phyloP scores from a whole-genome alignment of 2,113 vertebrate genomes.

The Hippocampus comes region DNA sequence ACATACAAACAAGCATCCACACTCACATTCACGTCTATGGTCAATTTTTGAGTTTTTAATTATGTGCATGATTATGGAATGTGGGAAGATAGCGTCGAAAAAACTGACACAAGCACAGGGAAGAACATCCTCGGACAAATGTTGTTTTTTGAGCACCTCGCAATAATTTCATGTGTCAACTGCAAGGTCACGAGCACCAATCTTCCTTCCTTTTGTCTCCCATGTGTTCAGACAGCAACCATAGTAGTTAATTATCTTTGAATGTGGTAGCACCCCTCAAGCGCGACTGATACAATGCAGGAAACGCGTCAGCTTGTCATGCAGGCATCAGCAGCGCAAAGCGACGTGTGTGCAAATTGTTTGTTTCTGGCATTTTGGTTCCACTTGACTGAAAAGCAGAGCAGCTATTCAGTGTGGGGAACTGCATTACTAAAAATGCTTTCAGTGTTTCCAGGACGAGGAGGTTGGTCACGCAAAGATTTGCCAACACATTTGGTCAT shows the following conservation, averaged over 20 bases:
- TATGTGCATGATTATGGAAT: too few relatives aligned
- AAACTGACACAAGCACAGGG: too few relatives aligned
- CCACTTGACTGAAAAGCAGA: not conserved
- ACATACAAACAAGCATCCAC: too few relatives aligned
- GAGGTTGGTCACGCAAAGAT: not conserved
- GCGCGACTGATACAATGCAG: not conserved
- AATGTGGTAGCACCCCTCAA: slow-evolving; percentile 11
- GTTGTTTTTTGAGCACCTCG: slow-evolving; percentile 9
- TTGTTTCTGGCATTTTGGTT: not conserved
- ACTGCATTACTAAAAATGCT: not conserved
- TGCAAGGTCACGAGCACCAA: not conserved
- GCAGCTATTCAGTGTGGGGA: not conserved
- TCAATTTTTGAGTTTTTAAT: too few relatives aligned
- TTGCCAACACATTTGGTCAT: not conserved
- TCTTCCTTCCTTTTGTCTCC: slow-evolving; percentile 29
- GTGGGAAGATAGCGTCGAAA: too few relatives aligned
- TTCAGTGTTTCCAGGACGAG: not conserved
- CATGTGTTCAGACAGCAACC: slow-evolving; percentile 31
- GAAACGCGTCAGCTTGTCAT: not conserved
- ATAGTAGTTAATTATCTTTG: slow-evolving; percentile 24
- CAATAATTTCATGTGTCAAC: slow-evolving; percentile 29
- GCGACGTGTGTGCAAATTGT: not conserved
- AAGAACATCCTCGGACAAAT: too few relatives aligned
- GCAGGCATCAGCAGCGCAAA: not conserved
- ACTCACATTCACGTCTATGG: too few relatives aligned